Evolutionary conservation across 2,113 vertebrate genomes (phyloP).

Genomic region (Hippoglossus stenolepis): DNA sequence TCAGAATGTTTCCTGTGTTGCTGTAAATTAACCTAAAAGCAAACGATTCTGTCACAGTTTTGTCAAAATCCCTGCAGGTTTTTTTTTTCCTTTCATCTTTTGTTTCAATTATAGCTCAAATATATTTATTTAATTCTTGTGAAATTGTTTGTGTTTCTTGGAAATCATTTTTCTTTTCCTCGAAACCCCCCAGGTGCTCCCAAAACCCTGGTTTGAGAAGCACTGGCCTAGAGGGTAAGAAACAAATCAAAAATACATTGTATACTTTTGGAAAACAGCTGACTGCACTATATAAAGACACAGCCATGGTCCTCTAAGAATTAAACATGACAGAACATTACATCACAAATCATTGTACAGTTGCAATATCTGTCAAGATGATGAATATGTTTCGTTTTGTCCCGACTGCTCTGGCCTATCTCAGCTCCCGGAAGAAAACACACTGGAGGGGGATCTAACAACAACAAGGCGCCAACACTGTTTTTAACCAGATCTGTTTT

Average conservation of each 20-base stretch:
- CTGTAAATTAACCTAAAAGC: too few species aligned
- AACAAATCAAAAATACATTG: background rate
- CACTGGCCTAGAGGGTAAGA: background rate
- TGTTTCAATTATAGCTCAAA: too few species aligned
- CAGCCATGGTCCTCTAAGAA: background rate
- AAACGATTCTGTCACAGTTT: too few species aligned
- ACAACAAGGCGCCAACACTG: slow-evolving; percentile 16
- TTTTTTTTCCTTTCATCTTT: too few species aligned
- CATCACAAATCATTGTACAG: slow-evolving; percentile 33
- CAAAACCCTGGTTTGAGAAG: too few species aligned
- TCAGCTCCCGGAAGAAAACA: slow-evolving; percentile 37
- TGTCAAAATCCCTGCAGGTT: too few species aligned
- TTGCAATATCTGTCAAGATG: slow-evolving; percentile 30
- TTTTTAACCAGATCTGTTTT: slow-evolving; percentile 1
- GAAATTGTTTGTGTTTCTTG: too few species aligned
- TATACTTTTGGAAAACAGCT: slow-evolving; percentile 1
- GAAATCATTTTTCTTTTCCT: too few species aligned
- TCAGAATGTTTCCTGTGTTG: too few species aligned
- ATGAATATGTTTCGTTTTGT: slow-evolving; percentile 42
- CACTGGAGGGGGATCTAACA: background rate
- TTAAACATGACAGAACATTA: slow-evolving; percentile 14
- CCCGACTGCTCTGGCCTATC: slow-evolving; percentile 22
- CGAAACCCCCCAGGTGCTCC: too few species aligned
- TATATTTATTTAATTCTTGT: too few species aligned
- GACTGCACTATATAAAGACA: background rate